phyloP scores from a whole-genome alignment of 2,888 invertebrate species.

The Ganaspis brasiliensis region DNA sequence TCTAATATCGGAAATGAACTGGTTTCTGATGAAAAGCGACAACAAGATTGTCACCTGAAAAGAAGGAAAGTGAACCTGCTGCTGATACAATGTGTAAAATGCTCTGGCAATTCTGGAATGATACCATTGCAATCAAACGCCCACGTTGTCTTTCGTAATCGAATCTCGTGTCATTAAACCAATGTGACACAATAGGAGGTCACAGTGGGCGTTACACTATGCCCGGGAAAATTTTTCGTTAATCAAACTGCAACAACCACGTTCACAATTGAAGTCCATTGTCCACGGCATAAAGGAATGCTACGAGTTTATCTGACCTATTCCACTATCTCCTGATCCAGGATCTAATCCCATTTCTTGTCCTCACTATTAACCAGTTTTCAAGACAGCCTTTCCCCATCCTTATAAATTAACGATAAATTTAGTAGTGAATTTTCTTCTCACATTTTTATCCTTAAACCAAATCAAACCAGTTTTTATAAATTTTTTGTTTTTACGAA shows the following conservation, averaged over 20 bases:
- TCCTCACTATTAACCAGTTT: no score
- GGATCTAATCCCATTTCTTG: neutral
- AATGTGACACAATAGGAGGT: constrained; percentile 42
- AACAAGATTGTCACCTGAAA: constrained; percentile 1
- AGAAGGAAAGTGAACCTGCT: constrained; percentile 7
- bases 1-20: no score
- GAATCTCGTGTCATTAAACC: constrained; percentile 32
- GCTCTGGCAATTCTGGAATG: constrained; percentile 9
- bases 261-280: constrained; percentile 1
- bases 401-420: no score
- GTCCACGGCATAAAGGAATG: constrained; percentile 7
- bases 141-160: constrained; percentile 34
- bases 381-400: no score
- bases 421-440: no score
- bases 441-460: no score
- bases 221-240: constrained; percentile 33
- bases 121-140: constrained; percentile 32
- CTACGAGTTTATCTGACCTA: neutral
- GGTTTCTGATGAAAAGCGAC: neutral
- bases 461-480: no score
- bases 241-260: constrained; percentile 19
- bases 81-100: neutral
- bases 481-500: no score
- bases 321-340: neutral
- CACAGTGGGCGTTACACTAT: constrained; percentile 48